These are phyloP conservation scores for Aricia agestis DNA, from an alignment of 1,140 invertebrate genomes.

Conservation along the genomic window DNA sequence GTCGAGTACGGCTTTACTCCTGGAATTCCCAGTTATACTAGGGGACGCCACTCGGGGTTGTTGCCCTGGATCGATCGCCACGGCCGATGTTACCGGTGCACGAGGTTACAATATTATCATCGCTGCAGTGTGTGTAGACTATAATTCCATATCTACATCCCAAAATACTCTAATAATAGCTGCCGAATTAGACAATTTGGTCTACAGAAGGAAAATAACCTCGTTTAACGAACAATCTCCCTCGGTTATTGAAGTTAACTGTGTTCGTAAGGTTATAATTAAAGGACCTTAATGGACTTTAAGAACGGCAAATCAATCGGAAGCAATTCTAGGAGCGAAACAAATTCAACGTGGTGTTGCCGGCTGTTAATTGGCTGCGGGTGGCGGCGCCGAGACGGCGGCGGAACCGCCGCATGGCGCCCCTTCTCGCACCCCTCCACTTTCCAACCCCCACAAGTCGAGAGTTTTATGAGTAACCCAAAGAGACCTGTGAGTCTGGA, in stretches of 20 bases:
- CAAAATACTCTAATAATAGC: not conserved
- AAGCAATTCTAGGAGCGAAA: slow-evolving; percentile 69
- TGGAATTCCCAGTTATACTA: slow-evolving; percentile 70
- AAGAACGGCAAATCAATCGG: slow-evolving; percentile 65
- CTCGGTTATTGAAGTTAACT: slow-evolving; percentile 12
- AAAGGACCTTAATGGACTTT: slow-evolving; percentile 27
- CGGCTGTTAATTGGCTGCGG: slow-evolving; percentile 73
- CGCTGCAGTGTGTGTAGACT: slow-evolving; percentile 38
- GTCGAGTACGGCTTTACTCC: slow-evolving; percentile 42
- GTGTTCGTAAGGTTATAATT: slow-evolving; percentile 23
- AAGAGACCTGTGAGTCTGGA: slow-evolving; percentile 57
- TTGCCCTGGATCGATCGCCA: slow-evolving; percentile 68
- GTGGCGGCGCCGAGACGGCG: slow-evolving; percentile 74
- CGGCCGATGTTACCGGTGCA: slow-evolving; percentile 58
- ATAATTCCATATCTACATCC: slow-evolving; percentile 10
- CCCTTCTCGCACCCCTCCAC: slow-evolving; percentile 46
- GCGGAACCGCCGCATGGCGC: slow-evolving; percentile 70
- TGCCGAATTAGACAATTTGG: not conserved
- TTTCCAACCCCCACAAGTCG: slow-evolving; percentile 44
- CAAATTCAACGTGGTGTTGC: slow-evolving; percentile 71
- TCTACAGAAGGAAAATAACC: not conserved
- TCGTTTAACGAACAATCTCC: not conserved
- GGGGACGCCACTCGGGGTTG: slow-evolving; percentile 62
- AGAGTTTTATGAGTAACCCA: slow-evolving; percentile 66
- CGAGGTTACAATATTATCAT: slow-evolving; percentile 54